These are phyloP conservation scores for Vanacampus margaritifer DNA, from an alignment of 2,113 vertebrate species.

Conservation along the genomic window DNA sequence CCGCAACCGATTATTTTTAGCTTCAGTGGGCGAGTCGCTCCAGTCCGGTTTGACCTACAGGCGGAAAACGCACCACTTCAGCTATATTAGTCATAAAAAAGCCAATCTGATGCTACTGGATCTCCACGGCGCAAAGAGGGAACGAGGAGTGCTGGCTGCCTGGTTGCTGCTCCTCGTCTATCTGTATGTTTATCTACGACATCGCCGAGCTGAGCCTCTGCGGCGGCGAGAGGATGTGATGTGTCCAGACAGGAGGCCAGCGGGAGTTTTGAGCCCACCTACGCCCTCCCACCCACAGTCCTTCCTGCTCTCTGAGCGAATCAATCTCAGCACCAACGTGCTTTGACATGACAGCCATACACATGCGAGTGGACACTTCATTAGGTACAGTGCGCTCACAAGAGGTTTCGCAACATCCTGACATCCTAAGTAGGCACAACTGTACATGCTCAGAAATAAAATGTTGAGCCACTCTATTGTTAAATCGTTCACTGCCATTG, in stretches of 20 bases:
- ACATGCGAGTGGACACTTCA: slow-evolving; percentile 2
- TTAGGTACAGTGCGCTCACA: background rate
- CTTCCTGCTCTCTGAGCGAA: slow-evolving; percentile 27
- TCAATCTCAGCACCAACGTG: slow-evolving; percentile 18
- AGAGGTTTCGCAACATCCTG: background rate
- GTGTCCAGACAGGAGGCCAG: slow-evolving; percentile 65
- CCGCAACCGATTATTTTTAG: background rate
- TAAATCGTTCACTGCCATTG: too few species aligned
- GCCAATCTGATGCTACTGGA: slow-evolving; percentile 21
- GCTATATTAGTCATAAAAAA: slow-evolving; percentile 28
- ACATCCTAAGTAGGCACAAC: too few species aligned
- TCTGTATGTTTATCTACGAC: slow-evolving; percentile 30
- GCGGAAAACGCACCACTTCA: slow-evolving; percentile 26
- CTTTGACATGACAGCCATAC: slow-evolving; percentile 24
- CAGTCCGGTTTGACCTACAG: slow-evolving; percentile 7
- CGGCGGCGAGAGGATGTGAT: slow-evolving; percentile 45
- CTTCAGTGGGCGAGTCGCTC: background rate
- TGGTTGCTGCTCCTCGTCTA: background rate
- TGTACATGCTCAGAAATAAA: too few species aligned
- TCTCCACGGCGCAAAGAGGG: slow-evolving; percentile 31
- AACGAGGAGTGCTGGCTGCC: slow-evolving; percentile 37
- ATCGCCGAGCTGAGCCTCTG: slow-evolving; percentile 35
- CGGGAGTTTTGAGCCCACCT: slow-evolving; percentile 55
- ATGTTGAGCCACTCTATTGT: too few species aligned
- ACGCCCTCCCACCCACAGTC: slow-evolving; percentile 10